These are phyloP conservation scores for Digitonthophagus gazella DNA, from an alignment of 2,888 invertebrate genomes.

Conservation along the genomic window DNA sequence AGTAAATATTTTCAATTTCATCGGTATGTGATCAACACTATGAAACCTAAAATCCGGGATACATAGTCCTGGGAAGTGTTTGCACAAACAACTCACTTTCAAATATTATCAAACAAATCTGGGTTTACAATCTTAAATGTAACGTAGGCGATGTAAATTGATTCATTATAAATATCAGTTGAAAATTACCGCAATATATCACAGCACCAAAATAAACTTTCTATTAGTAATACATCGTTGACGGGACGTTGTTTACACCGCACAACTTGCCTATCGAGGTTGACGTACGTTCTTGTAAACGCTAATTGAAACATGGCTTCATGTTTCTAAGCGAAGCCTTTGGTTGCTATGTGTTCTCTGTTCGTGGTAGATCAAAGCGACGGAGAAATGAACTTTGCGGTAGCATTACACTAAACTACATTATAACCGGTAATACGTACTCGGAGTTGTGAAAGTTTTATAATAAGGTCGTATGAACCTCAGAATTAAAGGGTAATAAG, in stretches of 20 bases:
- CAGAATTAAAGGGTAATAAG: too few species aligned
- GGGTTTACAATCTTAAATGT: not conserved
- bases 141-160: not conserved
- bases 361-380: not conserved
- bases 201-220: not conserved
- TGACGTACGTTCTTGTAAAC: not conserved
- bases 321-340: not conserved
- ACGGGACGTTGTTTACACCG: not conserved
- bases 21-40: not conserved
- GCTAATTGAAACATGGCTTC: not conserved
- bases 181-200: not conserved
- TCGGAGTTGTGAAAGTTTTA: too few species aligned
- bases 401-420: too few species aligned
- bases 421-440: too few species aligned
- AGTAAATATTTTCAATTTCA: not conserved
- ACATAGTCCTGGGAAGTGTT: not conserved
- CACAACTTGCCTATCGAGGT: not conserved
- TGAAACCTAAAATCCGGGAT: not conserved
- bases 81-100: not conserved
- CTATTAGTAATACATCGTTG: not conserved
- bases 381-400: not conserved
- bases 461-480: too few species aligned
- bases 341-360: not conserved
- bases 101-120: not conserved
- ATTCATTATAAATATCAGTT: not conserved